A percentile compares a stretch with the other conserved stretches of the same genome.
These are phyloP conservation scores for Dynastes maya DNA, from an alignment of 2,888 invertebrate species.

Conservation along the genomic window DNA sequence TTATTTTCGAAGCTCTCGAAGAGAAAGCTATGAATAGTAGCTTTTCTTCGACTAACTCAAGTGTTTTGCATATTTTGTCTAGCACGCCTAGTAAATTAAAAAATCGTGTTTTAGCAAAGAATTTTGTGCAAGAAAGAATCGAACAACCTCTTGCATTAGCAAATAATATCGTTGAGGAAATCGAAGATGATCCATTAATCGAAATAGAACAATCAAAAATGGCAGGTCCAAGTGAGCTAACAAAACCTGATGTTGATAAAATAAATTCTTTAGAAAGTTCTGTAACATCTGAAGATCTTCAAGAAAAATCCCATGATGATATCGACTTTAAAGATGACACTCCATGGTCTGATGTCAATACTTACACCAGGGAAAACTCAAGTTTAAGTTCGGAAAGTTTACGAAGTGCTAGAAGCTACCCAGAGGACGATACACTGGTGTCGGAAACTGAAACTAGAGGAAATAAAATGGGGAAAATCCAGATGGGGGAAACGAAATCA, in stretches of 20 bases:
- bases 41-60: slow-evolving; percentile 74
- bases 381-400: slow-evolving; percentile 43
- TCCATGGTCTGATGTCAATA: slow-evolving; percentile 51
- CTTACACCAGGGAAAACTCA: slow-evolving; percentile 40
- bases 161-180: slow-evolving; percentile 18
- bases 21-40: slow-evolving; percentile 82
- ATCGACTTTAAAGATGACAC: slow-evolving; percentile 47
- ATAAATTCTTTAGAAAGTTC: slow-evolving; percentile 53
- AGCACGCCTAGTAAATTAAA: slow-evolving; percentile 62
- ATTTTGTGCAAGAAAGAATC: slow-evolving; percentile 16
- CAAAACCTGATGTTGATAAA: neutral
- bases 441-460: slow-evolving; percentile 13
- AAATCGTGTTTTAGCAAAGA: neutral
- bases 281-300: slow-evolving; percentile 55
- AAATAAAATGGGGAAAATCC: slow-evolving; percentile 19
- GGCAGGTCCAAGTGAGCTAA: neutral
- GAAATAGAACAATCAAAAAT: neutral
- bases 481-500: neutral
- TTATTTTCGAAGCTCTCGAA: slow-evolving; percentile 85
- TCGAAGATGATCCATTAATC: slow-evolving; percentile 2
- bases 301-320: slow-evolving; percentile 17
- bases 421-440: slow-evolving; percentile 12
- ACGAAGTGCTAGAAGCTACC: slow-evolving; percentile 19
- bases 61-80: slow-evolving; percentile 63
- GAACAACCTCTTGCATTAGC: neutral